phyloP scores from a whole-genome alignment of 2,888 invertebrate species.

The Drosophila setosimentum region DNA sequence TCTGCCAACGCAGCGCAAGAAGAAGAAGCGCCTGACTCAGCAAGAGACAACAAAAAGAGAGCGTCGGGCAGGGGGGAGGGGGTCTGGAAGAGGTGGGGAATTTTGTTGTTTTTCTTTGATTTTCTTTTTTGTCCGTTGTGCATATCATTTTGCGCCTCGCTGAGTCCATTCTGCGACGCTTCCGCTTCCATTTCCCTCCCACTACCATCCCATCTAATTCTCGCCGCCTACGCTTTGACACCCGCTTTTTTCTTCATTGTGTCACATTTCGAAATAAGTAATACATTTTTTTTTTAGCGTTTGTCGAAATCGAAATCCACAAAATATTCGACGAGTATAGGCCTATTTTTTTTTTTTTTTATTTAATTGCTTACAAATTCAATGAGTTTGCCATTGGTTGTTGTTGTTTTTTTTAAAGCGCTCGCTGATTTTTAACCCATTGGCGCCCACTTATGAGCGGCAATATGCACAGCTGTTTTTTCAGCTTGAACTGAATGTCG shows the following conservation, averaged over 20 bases:
- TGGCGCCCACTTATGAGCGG: slow-evolving; percentile 31
- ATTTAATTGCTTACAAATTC: slow-evolving; percentile 45
- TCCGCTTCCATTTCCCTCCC: slow-evolving; percentile 5
- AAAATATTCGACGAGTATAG: slow-evolving; percentile 53
- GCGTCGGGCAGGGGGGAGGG: slow-evolving; percentile 1
- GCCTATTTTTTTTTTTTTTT: slow-evolving; percentile 53
- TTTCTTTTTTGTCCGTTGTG: slow-evolving; percentile 18
- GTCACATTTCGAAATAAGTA: slow-evolving; percentile 53
- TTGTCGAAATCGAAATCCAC: slow-evolving; percentile 55
- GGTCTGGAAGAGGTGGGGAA: slow-evolving; percentile 21
- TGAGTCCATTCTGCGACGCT: slow-evolving; percentile 36
- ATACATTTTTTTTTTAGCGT: slow-evolving; percentile 6
- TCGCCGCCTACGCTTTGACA: slow-evolving; percentile 58
- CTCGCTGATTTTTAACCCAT: slow-evolving; percentile 41
- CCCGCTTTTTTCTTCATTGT: slow-evolving; percentile 27
- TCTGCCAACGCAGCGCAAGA: slow-evolving; percentile 59
- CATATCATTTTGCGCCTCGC: slow-evolving; percentile 76
- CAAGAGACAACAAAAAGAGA: slow-evolving; percentile 26
- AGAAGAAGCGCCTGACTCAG: slow-evolving; percentile 34
- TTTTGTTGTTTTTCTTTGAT: not conserved
- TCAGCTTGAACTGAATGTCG: slow-evolving; percentile 39
- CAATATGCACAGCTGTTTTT: slow-evolving; percentile 73
- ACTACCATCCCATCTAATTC: not conserved
- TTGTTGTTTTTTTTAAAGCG: slow-evolving; percentile 29
- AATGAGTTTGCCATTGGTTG: slow-evolving; percentile 61